These are phyloP conservation scores for Camponotus vicinus DNA, from an alignment of 1,140 invertebrate species.

Conservation along the genomic window DNA sequence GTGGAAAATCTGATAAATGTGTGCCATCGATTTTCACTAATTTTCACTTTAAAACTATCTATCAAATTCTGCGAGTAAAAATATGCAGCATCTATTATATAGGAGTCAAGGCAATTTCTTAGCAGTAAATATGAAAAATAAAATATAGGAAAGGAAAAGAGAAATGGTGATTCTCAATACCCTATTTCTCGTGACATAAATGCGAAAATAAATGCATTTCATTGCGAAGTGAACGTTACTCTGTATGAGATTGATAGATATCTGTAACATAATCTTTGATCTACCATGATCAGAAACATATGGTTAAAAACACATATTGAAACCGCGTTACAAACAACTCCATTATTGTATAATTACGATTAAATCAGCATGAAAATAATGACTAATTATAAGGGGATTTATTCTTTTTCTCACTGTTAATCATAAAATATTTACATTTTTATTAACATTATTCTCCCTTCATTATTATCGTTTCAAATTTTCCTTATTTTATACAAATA, in stretches of 20 bases:
- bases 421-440: neutral
- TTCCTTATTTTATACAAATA: neutral
- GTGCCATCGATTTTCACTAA: neutral
- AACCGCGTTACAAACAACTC: neutral
- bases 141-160: conserved; percentile 11
- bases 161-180: neutral
- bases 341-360: neutral
- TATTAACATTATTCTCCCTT: no score
- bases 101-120: conserved; percentile 32
- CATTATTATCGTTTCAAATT: neutral
- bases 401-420: neutral
- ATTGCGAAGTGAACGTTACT: neutral
- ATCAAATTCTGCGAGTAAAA: neutral
- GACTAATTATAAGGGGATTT: neutral
- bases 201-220: neutral
- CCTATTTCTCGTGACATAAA: neutral
- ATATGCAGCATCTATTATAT: neutral
- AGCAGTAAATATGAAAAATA: conserved; percentile 30
- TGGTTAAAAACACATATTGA: neutral
- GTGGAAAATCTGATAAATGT: neutral
- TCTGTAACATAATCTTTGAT: neutral
- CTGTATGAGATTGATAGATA: neutral
- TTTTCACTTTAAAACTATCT: conserved; percentile 12
- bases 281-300: neutral
- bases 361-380: neutral